These are phyloP conservation scores for Melanotaenia parkinsoni DNA, from an alignment of 2,797 vertebrate species.

Conservation along the genomic window DNA sequence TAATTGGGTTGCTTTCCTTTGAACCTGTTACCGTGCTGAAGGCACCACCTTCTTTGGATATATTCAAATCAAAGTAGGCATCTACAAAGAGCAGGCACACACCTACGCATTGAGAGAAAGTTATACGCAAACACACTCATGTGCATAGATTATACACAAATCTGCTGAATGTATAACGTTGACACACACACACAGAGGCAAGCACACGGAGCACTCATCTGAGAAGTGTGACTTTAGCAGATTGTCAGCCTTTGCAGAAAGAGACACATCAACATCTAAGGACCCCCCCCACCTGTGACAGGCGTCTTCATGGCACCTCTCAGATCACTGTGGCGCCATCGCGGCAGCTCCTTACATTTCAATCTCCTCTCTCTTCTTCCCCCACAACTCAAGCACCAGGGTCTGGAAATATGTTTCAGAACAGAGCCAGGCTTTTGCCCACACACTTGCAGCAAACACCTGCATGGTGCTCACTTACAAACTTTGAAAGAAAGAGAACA, in stretches of 20 bases:
- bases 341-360: slow-evolving; percentile 66
- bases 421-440: slow-evolving; percentile 40
- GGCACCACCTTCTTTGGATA: slow-evolving; percentile 63
- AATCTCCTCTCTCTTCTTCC: slow-evolving; percentile 68
- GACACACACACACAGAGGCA: slow-evolving; percentile 11
- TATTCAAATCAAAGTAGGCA: slow-evolving; percentile 66
- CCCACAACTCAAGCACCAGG: slow-evolving; percentile 46
- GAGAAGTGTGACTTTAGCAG: slow-evolving; percentile 68
- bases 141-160: slow-evolving; percentile 17
- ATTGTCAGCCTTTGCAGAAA: slow-evolving; percentile 69
- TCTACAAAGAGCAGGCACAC: slow-evolving; percentile 64
- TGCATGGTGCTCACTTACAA: slow-evolving; percentile 41
- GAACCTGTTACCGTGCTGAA: slow-evolving; percentile 58
- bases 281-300: slow-evolving; percentile 58
- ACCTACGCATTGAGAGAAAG: slow-evolving; percentile 51
- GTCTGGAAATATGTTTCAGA: slow-evolving; percentile 68
- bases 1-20: slow-evolving; percentile 73
- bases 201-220: slow-evolving; percentile 40
- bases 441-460: slow-evolving; percentile 19
- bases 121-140: slow-evolving; percentile 44
- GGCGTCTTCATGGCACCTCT: slow-evolving; percentile 74
- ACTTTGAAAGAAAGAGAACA: slow-evolving; percentile 57
- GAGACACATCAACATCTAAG: slow-evolving; percentile 74
- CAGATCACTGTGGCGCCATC: slow-evolving; percentile 71
- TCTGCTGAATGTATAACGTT: slow-evolving; percentile 22